Conservation (phyloP, 2,888 invertebrate species). For the Zootermopsis nevadensis region DNA sequence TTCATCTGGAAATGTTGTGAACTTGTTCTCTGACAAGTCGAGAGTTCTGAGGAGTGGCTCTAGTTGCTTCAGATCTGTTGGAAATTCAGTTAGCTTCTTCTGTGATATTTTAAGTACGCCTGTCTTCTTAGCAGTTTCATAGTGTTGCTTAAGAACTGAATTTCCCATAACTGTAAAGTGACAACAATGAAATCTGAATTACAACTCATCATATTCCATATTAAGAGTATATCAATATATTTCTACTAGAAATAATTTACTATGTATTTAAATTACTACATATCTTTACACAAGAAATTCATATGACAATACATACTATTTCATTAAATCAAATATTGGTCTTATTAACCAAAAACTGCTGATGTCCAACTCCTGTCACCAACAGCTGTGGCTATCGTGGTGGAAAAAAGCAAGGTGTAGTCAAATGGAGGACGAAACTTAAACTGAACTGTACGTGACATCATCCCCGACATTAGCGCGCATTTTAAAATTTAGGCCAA, state of each 20-base stretch:
- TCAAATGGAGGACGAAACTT: no score
- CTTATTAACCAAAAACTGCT: background rate
- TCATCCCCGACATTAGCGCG: no score
- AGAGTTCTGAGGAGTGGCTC: slow-evolving; percentile 82
- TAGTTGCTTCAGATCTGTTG: slow-evolving; percentile 73
- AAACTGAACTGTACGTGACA: no score
- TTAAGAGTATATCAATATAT: background rate
- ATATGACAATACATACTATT: background rate
- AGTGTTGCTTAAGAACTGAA: slow-evolving; percentile 88
- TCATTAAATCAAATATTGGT: background rate
- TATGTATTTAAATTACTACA: background rate
- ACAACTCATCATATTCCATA: background rate
- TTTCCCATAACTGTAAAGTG: slow-evolving; percentile 79
- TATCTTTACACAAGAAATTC: background rate
- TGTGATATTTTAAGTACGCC: slow-evolving; percentile 91
- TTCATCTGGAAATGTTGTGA: slow-evolving; percentile 68
- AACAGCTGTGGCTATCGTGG: slow-evolving; percentile 22
- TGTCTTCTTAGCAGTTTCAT: slow-evolving; percentile 95
- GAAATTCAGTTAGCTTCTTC: slow-evolving; percentile 83
- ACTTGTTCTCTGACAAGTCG: slow-evolving; percentile 92
- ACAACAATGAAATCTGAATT: background rate
- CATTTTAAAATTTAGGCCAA: no score
- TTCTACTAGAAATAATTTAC: background rate
- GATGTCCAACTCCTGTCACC: background rate
- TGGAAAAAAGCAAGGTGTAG: no score